Base-by-base conservation (phyloP, 2,888 invertebrate species). In the Drosophila niveifrons region DNA sequence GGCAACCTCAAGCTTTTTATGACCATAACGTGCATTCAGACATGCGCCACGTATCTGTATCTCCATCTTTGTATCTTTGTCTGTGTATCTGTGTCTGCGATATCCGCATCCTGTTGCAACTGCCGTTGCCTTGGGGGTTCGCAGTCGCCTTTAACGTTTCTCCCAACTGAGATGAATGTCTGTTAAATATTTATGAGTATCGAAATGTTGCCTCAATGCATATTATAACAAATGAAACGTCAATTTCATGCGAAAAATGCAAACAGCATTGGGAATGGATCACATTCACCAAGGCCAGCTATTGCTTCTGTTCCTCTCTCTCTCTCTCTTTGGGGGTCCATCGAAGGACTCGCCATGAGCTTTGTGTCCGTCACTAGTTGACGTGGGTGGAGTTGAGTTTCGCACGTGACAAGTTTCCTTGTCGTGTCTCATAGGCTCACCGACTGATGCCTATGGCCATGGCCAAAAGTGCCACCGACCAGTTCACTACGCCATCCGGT, bases 141-240 rank as follows among this genome's bases (percentile, higher is more conserved):
- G 29, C 7, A 36, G 62, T 63, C 39, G 64, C 66, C 68, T 69
- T 69, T 59, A 88, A 58, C 65, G 71, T 56, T 78, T 75, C 69
- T 66, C 70, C 75, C 86, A 76, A 82, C 80, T 23, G 23, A 72
- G 80, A 86, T 83, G 83, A 83, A 88, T 77, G 87, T 70, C 80
- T 69, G 78, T 89, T 84, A 83, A 84, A 84, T 87, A 84, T 84
- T 86, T 86, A 84, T 88, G 84, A 86, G 78, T 74, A 86, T 84
- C 81, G 84, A 83, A 88, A 84, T 83, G 84, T 86, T 86, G 87
- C 84, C 84, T 83, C 84, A 78, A 69, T 86, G 83, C 81, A 84
- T 84, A 86, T 86, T 87, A 86, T 78, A 84, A 80, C 83, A 88
- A 84, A 83, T 84, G 87, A 88, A 84, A 89, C 85, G 89, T 88